Evolutionary conservation across 1,140 invertebrate genomes (phyloP).

Genomic region (Heliconius nattereri): DNA sequence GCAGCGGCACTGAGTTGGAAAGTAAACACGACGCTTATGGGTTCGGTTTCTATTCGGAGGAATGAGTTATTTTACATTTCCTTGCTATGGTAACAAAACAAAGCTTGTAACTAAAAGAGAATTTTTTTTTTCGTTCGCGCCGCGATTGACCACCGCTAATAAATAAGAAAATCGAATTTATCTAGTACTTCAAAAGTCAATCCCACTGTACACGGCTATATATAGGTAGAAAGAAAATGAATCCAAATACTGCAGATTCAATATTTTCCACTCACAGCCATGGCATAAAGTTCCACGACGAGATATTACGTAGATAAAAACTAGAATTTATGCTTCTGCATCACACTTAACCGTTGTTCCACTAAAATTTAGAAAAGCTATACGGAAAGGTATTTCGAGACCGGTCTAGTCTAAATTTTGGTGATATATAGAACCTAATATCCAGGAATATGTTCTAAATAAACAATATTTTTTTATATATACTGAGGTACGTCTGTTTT

Average conservation of each 20-base stretch:
- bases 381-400: constrained; percentile 34
- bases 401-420: not conserved
- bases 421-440: not conserved
- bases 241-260: constrained; percentile 53
- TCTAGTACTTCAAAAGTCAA: not conserved
- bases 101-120: too few species aligned
- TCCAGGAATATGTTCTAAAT: not conserved
- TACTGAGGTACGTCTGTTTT: too few species aligned
- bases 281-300: constrained; percentile 51
- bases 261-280: constrained; percentile 52
- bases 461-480: too few species aligned
- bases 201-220: not conserved
- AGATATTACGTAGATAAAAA: constrained; percentile 59
- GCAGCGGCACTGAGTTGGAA: too few species aligned
- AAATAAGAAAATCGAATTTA: too few species aligned
- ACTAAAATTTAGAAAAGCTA: constrained; percentile 52
- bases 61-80: too few species aligned
- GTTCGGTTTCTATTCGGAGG: too few species aligned
- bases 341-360: constrained; percentile 54
- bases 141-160: too few species aligned
- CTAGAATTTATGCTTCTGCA: constrained; percentile 54
- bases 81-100: too few species aligned
- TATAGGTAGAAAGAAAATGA: constrained; percentile 41
- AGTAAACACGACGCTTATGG: too few species aligned
- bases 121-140: too few species aligned